These are phyloP conservation scores for Allygus modestus DNA, from an alignment of 2,888 invertebrate species.

Conservation along the genomic window DNA sequence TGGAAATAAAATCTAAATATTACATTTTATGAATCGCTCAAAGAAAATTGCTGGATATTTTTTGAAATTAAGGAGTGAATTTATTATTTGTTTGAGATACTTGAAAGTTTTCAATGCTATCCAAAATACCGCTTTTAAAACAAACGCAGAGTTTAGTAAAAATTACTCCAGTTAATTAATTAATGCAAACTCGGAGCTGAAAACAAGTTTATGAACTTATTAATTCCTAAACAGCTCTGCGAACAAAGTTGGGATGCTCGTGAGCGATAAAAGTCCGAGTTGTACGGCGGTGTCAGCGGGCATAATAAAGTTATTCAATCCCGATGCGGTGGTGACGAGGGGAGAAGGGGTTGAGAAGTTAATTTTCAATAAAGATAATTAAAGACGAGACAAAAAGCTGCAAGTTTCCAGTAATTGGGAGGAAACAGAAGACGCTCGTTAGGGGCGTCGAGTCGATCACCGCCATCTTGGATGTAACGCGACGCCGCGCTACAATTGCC, in stretches of 20 bases:
- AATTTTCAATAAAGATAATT: constrained; percentile 59
- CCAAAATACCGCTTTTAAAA: constrained; percentile 7
- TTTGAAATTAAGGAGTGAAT: not conserved
- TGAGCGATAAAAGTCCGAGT: constrained; percentile 24
- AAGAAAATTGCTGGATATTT: too few species aligned
- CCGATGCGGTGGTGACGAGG: constrained; percentile 1
- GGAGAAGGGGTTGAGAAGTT: constrained; percentile 44
- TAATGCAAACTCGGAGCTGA: constrained; percentile 21
- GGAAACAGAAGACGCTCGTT: constrained; percentile 55
- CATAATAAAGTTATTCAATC: constrained; percentile 16
- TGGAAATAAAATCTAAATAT: too few species aligned
- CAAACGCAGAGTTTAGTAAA: constrained; percentile 18
- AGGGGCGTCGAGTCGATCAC: constrained; percentile 33
- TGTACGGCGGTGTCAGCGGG: constrained; percentile 40
- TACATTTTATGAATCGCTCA: too few species aligned
- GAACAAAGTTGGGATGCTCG: constrained; percentile 36
- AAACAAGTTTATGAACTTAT: constrained; percentile 49
- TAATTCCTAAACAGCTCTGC: constrained; percentile 48
- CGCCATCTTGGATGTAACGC: constrained; percentile 58
- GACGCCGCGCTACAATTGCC: constrained; percentile 56
- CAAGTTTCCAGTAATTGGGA: constrained; percentile 49
- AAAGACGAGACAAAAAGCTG: constrained; percentile 56
- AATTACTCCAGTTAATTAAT: constrained; percentile 39
- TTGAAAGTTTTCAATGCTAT: not conserved
- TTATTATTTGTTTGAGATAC: not conserved